These are phyloP conservation scores for Lasioglossum baleicum DNA, from an alignment of 1,140 invertebrate genomes.

Conservation along the genomic window DNA sequence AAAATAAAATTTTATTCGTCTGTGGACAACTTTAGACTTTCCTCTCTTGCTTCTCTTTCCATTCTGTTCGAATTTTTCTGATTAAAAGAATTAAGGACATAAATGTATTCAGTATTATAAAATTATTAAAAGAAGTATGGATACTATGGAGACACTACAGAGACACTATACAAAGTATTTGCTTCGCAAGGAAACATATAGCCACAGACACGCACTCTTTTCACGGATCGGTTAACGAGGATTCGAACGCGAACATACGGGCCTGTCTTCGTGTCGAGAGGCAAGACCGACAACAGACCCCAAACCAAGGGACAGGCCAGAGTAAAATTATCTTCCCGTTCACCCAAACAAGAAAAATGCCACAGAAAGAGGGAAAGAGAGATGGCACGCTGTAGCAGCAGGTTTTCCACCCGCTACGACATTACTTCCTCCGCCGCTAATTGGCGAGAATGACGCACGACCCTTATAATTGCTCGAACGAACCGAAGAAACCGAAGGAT, in stretches of 20 bases:
- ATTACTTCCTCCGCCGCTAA: constrained; percentile 67
- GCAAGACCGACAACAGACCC: constrained; percentile 62
- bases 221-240: not conserved
- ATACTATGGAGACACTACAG: no score
- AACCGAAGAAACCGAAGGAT: constrained; percentile 56
- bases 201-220: not conserved
- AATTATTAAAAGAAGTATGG: no score
- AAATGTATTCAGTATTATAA: no score
- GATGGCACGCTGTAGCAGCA: constrained; percentile 11
- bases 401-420: constrained; percentile 45
- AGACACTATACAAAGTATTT: no score
- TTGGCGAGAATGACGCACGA: constrained; percentile 75
- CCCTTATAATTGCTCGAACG: constrained; percentile 74
- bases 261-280: not conserved
- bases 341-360: constrained; percentile 45
- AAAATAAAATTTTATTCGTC: no score
- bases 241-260: not conserved
- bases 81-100: no score
- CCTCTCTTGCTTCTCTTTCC: no score
- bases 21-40: no score
- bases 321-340: constrained; percentile 69
- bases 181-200: no score
- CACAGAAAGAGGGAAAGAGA: constrained; percentile 14
- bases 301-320: constrained; percentile 28
- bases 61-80: no score